Conservation (phyloP, 2,888 invertebrate species). For the Pollenia labialis region DNA sequence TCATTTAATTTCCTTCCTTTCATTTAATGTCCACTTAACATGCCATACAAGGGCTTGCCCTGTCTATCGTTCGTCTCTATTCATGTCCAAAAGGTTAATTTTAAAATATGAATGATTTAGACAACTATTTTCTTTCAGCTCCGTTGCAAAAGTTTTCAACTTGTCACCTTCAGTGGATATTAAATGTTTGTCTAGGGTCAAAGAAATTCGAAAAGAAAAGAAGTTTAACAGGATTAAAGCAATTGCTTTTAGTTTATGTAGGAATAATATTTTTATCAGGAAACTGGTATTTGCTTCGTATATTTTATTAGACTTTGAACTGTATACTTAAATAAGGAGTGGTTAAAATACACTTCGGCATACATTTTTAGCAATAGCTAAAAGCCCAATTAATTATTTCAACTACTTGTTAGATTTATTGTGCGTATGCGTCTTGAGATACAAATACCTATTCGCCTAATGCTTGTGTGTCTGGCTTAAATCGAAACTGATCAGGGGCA, state of each 20-base stretch:
- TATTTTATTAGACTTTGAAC: no score
- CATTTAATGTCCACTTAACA: slow-evolving; percentile 39
- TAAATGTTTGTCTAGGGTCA: not conserved
- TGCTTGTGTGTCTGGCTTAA: no score
- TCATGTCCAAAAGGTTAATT: slow-evolving; percentile 4
- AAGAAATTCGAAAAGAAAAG: not conserved
- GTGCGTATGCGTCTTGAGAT: no score
- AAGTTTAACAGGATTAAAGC: slow-evolving; percentile 2
- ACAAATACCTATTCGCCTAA: no score
- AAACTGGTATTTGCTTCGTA: no score
- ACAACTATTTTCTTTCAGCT: not conserved
- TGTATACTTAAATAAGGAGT: no score
- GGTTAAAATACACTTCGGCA: no score
- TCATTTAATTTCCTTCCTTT: slow-evolving; percentile 34
- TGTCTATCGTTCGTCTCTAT: slow-evolving; percentile 21
- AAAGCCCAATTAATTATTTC: no score
- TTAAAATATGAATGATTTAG: not conserved
- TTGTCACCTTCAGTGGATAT: not conserved
- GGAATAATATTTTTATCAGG: no score
- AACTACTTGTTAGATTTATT: no score
- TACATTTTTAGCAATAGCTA: no score
- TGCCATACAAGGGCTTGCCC: slow-evolving; percentile 52
- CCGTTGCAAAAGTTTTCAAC: not conserved
- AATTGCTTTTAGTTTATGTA: not conserved
- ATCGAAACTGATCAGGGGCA: no score